Evolutionary conservation across 2,888 invertebrate genomes (phyloP).

Genomic region (Synergus laeviventris): DNA sequence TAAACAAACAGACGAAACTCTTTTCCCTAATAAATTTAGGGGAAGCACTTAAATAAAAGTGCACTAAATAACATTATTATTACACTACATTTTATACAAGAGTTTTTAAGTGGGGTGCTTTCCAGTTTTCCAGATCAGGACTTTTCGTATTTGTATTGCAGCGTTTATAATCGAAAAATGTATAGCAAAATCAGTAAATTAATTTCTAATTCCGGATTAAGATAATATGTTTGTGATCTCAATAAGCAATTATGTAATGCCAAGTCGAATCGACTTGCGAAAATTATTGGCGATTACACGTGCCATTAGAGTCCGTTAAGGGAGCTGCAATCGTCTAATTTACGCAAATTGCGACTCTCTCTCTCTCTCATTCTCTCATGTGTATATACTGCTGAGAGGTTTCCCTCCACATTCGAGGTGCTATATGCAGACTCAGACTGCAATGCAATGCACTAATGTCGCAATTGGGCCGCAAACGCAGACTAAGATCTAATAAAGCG

Average conservation of each 20-base stretch:
- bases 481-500: conserved; percentile 76
- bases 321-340: conserved; percentile 69
- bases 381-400: conserved; percentile 33
- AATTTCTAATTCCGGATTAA: conserved; percentile 7
- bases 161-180: too few relatives aligned
- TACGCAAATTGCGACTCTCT: conserved; percentile 69
- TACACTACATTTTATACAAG: too few relatives aligned
- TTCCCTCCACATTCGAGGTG: conserved; percentile 35
- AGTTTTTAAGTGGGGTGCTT: too few relatives aligned
- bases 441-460: conserved; percentile 56
- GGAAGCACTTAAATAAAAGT: too few relatives aligned
- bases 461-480: conserved; percentile 60
- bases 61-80: too few relatives aligned
- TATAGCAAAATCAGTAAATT: background rate
- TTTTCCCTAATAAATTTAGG: too few relatives aligned
- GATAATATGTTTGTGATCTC: conserved; percentile 32
- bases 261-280: conserved; percentile 48
- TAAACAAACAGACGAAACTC: too few relatives aligned
- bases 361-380: conserved; percentile 46
- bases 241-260: conserved; percentile 37
- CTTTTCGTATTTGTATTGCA: too few relatives aligned
- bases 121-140: too few relatives aligned
- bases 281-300: conserved; percentile 73
- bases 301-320: conserved; percentile 64
- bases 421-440: conserved; percentile 42